Evolutionary conservation across 2,888 invertebrate species (phyloP).

Genomic region (Synergus japonicus): DNA sequence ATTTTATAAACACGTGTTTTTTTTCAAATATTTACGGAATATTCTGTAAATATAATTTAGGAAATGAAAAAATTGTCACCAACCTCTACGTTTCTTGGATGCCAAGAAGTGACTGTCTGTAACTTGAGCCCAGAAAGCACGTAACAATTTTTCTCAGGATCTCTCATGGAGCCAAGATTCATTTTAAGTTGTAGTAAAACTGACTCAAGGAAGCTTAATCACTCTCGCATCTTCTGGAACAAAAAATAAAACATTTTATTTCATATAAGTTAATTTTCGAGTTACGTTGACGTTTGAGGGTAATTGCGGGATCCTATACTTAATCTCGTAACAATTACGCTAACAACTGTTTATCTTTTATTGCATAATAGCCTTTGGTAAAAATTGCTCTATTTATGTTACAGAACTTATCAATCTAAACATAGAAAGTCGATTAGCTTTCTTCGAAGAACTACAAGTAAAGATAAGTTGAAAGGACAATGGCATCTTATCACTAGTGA

Average conservation of each 20-base stretch:
- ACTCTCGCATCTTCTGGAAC: background rate
- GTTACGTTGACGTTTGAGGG: too few relatives aligned
- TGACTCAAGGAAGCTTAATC: background rate
- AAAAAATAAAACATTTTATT: background rate
- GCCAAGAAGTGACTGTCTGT: background rate
- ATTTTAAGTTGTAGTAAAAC: background rate
- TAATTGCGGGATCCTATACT: too few relatives aligned
- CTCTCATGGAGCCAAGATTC: background rate
- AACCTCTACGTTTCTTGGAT: background rate
- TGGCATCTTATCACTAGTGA: background rate
- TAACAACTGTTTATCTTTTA: background rate
- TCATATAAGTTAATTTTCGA: background rate
- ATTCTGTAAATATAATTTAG: background rate
- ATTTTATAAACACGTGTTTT: background rate
- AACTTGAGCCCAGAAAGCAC: background rate
- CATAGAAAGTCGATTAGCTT: constrained; percentile 11
- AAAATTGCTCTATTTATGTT: background rate
- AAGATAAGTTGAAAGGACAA: background rate
- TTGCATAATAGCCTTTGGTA: background rate
- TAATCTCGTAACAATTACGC: background rate
- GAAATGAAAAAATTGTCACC: background rate
- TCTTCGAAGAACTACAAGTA: background rate
- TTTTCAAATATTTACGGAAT: background rate
- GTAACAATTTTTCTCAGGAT: background rate
- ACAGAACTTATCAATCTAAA: background rate